Percentiles rank a stretch among this genome's conserved stretches.
Evolutionary conservation across 2,797 vertebrate genomes (phyloP).

Genomic region (Spheniscus humboldti): DNA sequence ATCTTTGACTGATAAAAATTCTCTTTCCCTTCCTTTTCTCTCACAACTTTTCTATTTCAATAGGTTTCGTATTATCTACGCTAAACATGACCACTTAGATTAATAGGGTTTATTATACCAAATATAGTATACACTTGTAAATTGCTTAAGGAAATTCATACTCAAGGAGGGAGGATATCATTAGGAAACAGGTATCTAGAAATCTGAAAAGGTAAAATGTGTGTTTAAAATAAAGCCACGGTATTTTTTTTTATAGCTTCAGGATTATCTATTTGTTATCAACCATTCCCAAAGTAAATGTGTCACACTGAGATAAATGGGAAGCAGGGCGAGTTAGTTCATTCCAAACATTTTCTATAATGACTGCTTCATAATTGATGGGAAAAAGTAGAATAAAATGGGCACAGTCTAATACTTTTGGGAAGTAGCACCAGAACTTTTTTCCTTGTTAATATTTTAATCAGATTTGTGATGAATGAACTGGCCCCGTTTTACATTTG

Average conservation of each 20-base stretch:
- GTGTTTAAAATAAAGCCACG: conserved; percentile 14
- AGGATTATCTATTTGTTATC: conserved; percentile 36
- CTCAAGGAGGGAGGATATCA: conserved; percentile 4
- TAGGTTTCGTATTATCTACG: background rate
- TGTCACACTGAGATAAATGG: conserved; percentile 14
- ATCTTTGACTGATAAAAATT: background rate
- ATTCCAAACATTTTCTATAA: conserved; percentile 18
- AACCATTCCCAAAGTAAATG: conserved; percentile 28
- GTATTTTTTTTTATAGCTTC: conserved; percentile 1
- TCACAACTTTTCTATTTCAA: background rate
- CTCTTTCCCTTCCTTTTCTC: conserved; percentile 24
- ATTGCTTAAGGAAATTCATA: conserved; percentile 37
- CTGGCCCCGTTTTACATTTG: background rate
- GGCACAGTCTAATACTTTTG: background rate
- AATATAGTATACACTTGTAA: background rate
- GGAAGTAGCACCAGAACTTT: background rate
- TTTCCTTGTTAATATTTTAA: background rate
- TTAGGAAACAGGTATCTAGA: background rate
- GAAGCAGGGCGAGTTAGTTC: background rate
- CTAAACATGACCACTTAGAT: background rate
- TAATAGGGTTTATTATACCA: background rate
- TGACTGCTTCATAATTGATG: conserved; percentile 3
- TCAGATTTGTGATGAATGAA: background rate
- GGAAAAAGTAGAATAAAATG: background rate
- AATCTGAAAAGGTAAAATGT: background rate